Evolutionary conservation across 2,888 invertebrate species (phyloP), one percentile per base, ranked within the genome.

Genomic region (Campoplex nolae): DNA sequence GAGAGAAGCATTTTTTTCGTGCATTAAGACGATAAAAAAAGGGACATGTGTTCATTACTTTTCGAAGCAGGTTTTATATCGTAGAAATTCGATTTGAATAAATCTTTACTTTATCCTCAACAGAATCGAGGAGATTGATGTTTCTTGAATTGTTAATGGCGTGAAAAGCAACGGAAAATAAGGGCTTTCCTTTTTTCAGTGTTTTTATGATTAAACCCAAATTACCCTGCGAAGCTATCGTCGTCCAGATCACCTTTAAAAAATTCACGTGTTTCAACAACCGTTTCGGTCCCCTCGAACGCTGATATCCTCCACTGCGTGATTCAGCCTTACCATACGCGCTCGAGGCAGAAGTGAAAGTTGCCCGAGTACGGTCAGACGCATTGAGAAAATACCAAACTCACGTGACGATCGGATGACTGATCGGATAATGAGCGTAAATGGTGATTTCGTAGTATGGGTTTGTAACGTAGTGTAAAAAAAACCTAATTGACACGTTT

Each of bases 361-460:
- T 73, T 71, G 51, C 78, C 80, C 8, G 58, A 18, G 77, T 80
- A 58, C 48, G 68, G 87, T 80, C 87, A 77, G 85, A 70, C 87
- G 42, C 48, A 38, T 51, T n/a, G 32, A 45, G 18, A 71, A 38
- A 32, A 42, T 0, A 42, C 0, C 4, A 16, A n/a, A 23, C 28
- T 45, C 16, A 74, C 56, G 11, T 7, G 16, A 38, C 9, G 11
- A 38, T 28, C 28, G 32, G 28, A 58, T 13, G 23, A 1, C 18
- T 38, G 38, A 38, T 38, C 38, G 4, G 38, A 23, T 23, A 23
- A 0, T 23, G 45, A 45, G 38, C 38, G 3, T 38, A 45, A 2
- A 13, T 13, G 11, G 9, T 45, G 45, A 45, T 45, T 45, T 45
- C 45, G 11, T 45, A 45, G 1, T 45, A 13, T 45, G 2, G 45